Evolutionary conservation across 2,113 vertebrate genomes (phyloP).

Genomic region (Alectura lathami): DNA sequence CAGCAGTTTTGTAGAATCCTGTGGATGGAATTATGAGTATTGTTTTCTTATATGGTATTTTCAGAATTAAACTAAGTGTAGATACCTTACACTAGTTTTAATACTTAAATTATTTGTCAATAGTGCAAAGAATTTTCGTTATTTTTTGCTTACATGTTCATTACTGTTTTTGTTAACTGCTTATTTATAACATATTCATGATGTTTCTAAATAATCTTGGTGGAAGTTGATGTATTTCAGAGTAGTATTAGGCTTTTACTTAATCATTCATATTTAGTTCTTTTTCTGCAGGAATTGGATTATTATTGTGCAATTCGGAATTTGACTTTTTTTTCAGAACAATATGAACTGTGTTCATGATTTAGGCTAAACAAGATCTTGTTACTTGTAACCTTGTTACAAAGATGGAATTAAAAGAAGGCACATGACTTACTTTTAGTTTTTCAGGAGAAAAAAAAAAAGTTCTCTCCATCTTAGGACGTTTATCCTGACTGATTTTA

Average conservation of each 20-base stretch:
- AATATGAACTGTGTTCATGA: slow-evolving; percentile 43
- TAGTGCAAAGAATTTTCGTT: neutral
- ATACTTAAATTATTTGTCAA: slow-evolving; percentile 48
- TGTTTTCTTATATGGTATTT: slow-evolving; percentile 74
- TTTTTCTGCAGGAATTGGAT: slow-evolving; percentile 64
- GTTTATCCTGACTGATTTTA: neutral
- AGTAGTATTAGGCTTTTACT: slow-evolving; percentile 52
- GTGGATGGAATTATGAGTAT: slow-evolving; percentile 69
- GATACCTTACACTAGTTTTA: slow-evolving; percentile 66
- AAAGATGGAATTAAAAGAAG: slow-evolving; percentile 21
- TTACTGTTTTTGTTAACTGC: slow-evolving; percentile 56
- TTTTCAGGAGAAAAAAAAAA: neutral
- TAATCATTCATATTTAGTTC: slow-evolving; percentile 49
- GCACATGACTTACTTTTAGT: neutral
- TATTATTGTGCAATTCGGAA: slow-evolving; percentile 68
- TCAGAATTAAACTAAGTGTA: slow-evolving; percentile 55
- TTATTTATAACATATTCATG: slow-evolving; percentile 44
- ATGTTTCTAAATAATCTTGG: neutral
- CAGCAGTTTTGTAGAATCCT: slow-evolving; percentile 71
- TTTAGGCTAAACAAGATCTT: slow-evolving; percentile 52
- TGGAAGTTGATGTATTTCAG: slow-evolving; percentile 50
- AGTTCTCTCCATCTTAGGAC: neutral
- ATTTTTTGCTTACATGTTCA: slow-evolving; percentile 50
- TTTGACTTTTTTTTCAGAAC: slow-evolving; percentile 66
- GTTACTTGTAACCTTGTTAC: slow-evolving; percentile 12